A percentile compares a stretch with the other conserved stretches of the same genome.
Evolutionary conservation across 1,140 invertebrate genomes (phyloP).

Genomic region (Aphis gossypii): DNA sequence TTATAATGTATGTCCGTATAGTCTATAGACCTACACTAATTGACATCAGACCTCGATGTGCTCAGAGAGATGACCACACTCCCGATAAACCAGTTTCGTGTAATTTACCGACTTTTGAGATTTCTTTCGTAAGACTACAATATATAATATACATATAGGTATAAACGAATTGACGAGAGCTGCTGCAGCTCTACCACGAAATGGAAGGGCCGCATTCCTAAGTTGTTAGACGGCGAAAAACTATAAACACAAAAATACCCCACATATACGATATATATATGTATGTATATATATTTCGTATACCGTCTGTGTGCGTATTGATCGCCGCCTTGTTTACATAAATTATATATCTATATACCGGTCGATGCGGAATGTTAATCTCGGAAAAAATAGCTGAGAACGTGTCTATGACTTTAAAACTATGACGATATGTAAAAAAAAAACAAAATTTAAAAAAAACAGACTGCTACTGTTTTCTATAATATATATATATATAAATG

Average conservation of each 20-base stretch:
- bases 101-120: slow-evolving; percentile 30
- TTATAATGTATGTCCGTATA: not conserved
- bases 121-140: not conserved
- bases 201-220: slow-evolving; percentile 29
- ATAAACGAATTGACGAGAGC: not conserved
- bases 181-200: not conserved
- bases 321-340: not conserved
- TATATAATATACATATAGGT: not conserved
- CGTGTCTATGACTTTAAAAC: not conserved
- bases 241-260: not conserved
- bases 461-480: not conserved
- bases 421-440: not conserved
- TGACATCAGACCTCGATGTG: not conserved
- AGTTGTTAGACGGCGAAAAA: not conserved
- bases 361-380: not conserved
- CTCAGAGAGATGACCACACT: not conserved
- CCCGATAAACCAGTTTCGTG: slow-evolving; percentile 33
- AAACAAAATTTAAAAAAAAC: not conserved
- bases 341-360: not conserved
- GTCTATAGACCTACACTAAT: not conserved
- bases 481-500: not conserved
- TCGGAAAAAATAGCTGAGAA: not conserved
- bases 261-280: not conserved
- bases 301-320: not conserved
- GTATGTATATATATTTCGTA: not conserved